These are phyloP conservation scores for Cinclus mexicanus DNA, from an alignment of 2,113 vertebrate genomes.

Conservation along the genomic window DNA sequence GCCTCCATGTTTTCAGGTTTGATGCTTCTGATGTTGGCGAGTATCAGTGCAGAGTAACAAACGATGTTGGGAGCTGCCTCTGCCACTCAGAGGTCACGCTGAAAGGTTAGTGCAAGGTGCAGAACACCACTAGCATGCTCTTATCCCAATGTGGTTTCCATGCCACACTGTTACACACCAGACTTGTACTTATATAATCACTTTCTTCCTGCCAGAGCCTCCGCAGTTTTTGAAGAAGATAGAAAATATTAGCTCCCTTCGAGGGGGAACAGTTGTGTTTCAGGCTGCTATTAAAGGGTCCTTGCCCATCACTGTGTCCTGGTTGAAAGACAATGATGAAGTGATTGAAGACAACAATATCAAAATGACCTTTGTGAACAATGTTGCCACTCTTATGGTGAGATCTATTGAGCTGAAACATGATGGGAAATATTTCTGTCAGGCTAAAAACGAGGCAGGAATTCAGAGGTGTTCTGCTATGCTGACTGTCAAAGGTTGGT, in stretches of 20 bases:
- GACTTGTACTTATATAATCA: constrained; percentile 11
- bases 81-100: constrained; percentile 86
- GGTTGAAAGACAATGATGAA: constrained; percentile 95
- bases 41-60: constrained; percentile 91
- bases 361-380: constrained; percentile 89
- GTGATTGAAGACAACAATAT: constrained; percentile 87
- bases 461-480: constrained; percentile 91
- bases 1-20: constrained; percentile 87
- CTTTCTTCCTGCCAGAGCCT: constrained; percentile 82
- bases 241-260: constrained; percentile 85
- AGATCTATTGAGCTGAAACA: constrained; percentile 85
- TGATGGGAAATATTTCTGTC: constrained; percentile 92
- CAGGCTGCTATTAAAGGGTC: constrained; percentile 90
- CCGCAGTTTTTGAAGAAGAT: constrained; percentile 91
- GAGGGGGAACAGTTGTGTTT: constrained; percentile 85
- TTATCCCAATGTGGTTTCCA: background rate
- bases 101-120: constrained; percentile 86
- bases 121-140: background rate
- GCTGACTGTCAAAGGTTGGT: constrained; percentile 95
- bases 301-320: constrained; percentile 87
- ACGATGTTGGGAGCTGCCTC: constrained; percentile 86
- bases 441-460: constrained; percentile 96
- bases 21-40: constrained; percentile 85
- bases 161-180: background rate
- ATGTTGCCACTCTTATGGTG: constrained; percentile 85